Evolutionary conservation across 2,113 vertebrate genomes (phyloP), one percentile per base, ranked within the genome.

Genomic region (Equus przewalskii): DNA sequence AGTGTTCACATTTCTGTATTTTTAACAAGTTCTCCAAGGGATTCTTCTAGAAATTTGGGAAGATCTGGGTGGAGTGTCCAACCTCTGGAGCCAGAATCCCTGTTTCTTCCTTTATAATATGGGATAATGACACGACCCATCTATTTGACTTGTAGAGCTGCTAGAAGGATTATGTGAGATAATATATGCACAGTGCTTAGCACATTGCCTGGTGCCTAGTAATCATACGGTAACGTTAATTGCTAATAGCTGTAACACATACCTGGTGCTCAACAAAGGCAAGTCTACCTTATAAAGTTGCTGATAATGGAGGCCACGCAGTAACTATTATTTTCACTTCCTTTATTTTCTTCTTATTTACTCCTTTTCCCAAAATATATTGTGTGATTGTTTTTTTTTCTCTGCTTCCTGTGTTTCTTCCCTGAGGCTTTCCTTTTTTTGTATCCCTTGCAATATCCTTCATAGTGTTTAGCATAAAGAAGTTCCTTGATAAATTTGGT

Each of bases 261-360:
- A 60, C 15, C 89, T 89, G 11, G 12, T 94, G 21, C 89, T 92
- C 62, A 92, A 30, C 41, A 76, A 28, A 60, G 51, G 46, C 36
- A n/a, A 26, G 1, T 73, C 78, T 86, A 21, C 56, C 65, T 85
- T 86, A 62, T 86, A 54, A 91, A 89, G 41, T 54, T 65, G 65
- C 30, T 91, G 56, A 36, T 14, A n/a, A 10, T 80, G 18, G 92
- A 87, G 90, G n/a, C 60, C 65, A 49, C 36, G 69, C 56, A 80
- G 72, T 62, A 88, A 96, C 80, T 69, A 91, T 62, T 84, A 41
- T 73, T 83, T 81, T 94, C 24, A 56, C 51, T 76, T 78, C 6
- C 33, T 89, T 72, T 28, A 33, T 49, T 76, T 89, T 94, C 24
- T 79, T 93, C 65, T 70, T 82, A 18, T 65, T 84, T 65, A 78